A percentile compares a stretch with the other conserved stretches of the same genome.
Evolutionary conservation across 2,888 invertebrate species (phyloP).

Genomic region (Brachynemurus nebulosus): DNA sequence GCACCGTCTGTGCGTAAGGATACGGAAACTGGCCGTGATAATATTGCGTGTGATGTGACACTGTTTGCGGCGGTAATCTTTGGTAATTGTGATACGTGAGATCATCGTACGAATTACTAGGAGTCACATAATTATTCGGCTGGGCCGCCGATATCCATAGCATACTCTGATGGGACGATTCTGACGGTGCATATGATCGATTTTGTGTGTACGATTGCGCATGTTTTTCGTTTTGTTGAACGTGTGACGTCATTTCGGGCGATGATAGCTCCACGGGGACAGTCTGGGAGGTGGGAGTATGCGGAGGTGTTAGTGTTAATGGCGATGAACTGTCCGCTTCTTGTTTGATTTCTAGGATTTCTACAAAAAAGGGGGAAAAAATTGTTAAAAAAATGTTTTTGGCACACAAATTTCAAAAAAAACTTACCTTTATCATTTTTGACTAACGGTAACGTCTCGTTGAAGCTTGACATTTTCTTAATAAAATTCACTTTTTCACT

Average conservation of each 20-base stretch:
- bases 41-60: background rate
- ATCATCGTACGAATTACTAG: too few relatives aligned
- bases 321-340: conserved; percentile 32
- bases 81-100: background rate
- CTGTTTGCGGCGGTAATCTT: background rate
- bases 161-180: background rate
- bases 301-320: conserved; percentile 57
- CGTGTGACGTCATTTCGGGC: conserved; percentile 15
- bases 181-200: background rate
- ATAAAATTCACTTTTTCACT: too few relatives aligned
- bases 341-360: conserved; percentile 24
- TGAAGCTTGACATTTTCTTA: too few relatives aligned
- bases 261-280: conserved; percentile 4
- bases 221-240: background rate
- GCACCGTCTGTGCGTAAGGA: too few relatives aligned
- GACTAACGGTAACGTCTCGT: too few relatives aligned
- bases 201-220: background rate
- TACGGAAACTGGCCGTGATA: background rate
- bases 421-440: conserved; percentile 1
- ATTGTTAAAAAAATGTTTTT: background rate
- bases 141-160: too few relatives aligned
- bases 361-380: background rate
- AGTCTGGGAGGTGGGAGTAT: conserved; percentile 47
- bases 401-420: background rate
- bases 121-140: too few relatives aligned